Conservation (phyloP, 2,797 vertebrate genomes). For the Acipenser ruthenus region DNA sequence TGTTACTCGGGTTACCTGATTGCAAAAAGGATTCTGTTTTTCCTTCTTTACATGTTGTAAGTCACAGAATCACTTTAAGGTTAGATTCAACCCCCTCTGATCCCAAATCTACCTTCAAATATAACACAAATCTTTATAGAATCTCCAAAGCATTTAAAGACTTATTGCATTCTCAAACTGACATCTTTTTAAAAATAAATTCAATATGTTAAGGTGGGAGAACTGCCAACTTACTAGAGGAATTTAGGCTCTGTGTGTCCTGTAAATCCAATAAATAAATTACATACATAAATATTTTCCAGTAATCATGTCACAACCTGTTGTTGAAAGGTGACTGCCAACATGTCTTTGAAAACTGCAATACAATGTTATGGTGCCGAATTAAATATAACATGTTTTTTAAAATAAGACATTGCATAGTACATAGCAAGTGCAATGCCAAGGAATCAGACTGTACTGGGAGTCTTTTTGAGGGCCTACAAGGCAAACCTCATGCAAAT, state of each 20-base stretch:
- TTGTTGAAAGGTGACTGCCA: not conserved
- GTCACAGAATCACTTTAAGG: slow-evolving; percentile 14
- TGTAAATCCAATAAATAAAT: not conserved
- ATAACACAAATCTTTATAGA: slow-evolving; percentile 52
- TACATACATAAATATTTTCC: not conserved
- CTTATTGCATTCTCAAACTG: slow-evolving; percentile 40
- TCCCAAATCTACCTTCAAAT: slow-evolving; percentile 53
- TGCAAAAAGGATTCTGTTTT: not conserved
- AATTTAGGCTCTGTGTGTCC: not conserved
- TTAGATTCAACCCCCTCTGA: slow-evolving; percentile 44
- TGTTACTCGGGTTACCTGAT: not conserved
- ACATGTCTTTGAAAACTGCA: not conserved
- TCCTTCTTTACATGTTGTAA: not conserved
- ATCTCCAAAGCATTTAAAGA: slow-evolving; percentile 48
- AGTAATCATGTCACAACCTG: not conserved
- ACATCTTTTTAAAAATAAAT: slow-evolving; percentile 48
- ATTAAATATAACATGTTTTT: too few relatives aligned
- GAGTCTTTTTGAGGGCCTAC: too few relatives aligned
- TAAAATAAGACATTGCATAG: too few relatives aligned
- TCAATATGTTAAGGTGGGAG: slow-evolving; percentile 38
- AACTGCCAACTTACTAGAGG: slow-evolving; percentile 1
- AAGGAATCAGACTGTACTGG: too few relatives aligned
- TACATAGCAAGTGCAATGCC: too few relatives aligned
- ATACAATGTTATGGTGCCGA: not conserved
- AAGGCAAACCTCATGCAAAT: too few relatives aligned